A percentile compares a stretch with the other conserved stretches of the same genome.
These are phyloP conservation scores for Liopterus haemorrhoidalis DNA, from an alignment of 2,888 invertebrate genomes.

Conservation along the genomic window DNA sequence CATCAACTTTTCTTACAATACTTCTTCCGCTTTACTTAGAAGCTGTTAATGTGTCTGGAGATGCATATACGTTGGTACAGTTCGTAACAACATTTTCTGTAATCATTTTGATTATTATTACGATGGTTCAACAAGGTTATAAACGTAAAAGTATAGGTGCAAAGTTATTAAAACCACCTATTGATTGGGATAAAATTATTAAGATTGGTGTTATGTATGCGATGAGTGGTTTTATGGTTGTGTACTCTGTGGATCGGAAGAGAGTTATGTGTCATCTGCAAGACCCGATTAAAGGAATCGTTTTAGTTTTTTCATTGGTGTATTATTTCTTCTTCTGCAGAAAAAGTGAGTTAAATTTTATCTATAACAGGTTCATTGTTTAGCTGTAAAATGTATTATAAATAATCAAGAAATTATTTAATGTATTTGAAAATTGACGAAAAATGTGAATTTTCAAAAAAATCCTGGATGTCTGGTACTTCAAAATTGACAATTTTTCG, in stretches of 20 bases:
- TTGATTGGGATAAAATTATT: constrained; percentile 44
- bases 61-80: constrained; percentile 40
- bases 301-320: constrained; percentile 52
- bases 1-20: constrained; percentile 49
- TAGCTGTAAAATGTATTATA: too few relatives aligned
- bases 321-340: constrained; percentile 57
- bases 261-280: constrained; percentile 56
- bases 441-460: too few relatives aligned
- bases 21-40: constrained; percentile 51
- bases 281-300: constrained; percentile 55
- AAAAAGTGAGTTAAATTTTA: constrained; percentile 47
- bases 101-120: constrained; percentile 35
- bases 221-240: constrained; percentile 46
- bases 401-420: constrained; percentile 7
- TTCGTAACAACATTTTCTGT: constrained; percentile 38
- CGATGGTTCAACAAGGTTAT: constrained; percentile 36
- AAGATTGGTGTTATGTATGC: constrained; percentile 47
- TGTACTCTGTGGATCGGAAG: constrained; percentile 50
- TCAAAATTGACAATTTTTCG: too few relatives aligned
- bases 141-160: constrained; percentile 36
- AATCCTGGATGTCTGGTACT: too few relatives aligned
- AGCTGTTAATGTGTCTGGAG: constrained; percentile 39
- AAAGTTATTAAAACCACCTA: constrained; percentile 39
- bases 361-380: neutral
- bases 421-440: too few relatives aligned